Base-by-base conservation (phyloP, 2,888 invertebrate genomes). In the Sialis lutaria region DNA sequence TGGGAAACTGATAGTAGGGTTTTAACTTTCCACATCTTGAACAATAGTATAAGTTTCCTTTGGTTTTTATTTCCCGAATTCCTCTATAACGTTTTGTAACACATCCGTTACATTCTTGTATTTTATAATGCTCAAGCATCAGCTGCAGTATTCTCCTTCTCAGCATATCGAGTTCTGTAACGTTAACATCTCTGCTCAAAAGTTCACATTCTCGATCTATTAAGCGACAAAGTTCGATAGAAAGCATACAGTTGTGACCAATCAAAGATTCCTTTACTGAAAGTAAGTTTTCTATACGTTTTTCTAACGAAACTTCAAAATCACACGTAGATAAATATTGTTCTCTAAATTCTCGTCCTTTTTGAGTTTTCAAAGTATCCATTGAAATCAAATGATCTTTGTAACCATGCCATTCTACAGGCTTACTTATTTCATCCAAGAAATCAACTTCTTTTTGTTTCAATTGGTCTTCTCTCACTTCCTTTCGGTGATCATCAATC, bases 341-440 rank as follows among this genome's bases (percentile, higher is more conserved):
- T 54, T 78, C 77, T 48, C 77, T 77, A 42, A 87, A 69, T 57
- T 83, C 80, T 45, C 79, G 75, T 10, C 86, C 88, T 55, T 79
- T 76, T 57, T 89, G 85, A 13, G 82, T 83, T 60, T 82, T 82
- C 45, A 85, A 60, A 1, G 89, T 83, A 54, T 90, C 84, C 82
- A 92, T 81, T 52, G 81, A 75, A 12, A 89, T 74, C 34, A 75
- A 60, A 50, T 67, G 53, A 54, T 68, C 64, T 57, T 82, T 82
- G 55, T 77, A 77, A 33, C 81, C 79, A 50, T 74, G 73, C 84
- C 88, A 89, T 48, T 76, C 74, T 40, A 84, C 72, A 0, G 92
- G 84, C 52, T 75, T 72, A 4, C 81, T 78, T 57, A 84, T 74
- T 54, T 74, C 70, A 51, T 77, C 75, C 40, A 88, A 67, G 56